These are phyloP conservation scores for Cyprinodon variegatus DNA, from an alignment of 2,113 vertebrate species.

Conservation along the genomic window DNA sequence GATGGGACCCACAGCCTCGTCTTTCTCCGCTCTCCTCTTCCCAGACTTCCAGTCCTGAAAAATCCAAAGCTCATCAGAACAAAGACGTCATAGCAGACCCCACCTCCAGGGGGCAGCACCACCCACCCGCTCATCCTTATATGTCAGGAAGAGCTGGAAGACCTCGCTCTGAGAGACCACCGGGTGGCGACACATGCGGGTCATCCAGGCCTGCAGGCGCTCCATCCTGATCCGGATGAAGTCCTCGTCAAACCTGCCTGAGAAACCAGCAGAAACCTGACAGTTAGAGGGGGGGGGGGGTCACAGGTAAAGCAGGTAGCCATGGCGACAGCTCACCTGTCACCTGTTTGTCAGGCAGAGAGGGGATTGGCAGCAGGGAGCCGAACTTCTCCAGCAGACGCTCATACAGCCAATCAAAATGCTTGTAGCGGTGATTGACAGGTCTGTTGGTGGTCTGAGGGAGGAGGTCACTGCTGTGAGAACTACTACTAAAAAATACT, in stretches of 20 bases:
- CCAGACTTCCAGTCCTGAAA: slow-evolving; percentile 93
- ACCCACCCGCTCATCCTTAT: slow-evolving; percentile 83
- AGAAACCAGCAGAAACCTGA: neutral
- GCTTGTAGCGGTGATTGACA: slow-evolving; percentile 97
- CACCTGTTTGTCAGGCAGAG: slow-evolving; percentile 94
- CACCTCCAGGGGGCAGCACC: neutral
- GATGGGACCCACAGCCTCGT: slow-evolving; percentile 89
- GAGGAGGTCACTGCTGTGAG: neutral
- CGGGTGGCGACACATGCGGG: slow-evolving; percentile 91
- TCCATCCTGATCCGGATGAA: slow-evolving; percentile 96
- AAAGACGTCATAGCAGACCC: neutral
- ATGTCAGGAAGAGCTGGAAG: slow-evolving; percentile 92
- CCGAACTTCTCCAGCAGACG: slow-evolving; percentile 92
- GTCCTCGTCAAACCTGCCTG: slow-evolving; percentile 93
- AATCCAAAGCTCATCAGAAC: slow-evolving; percentile 11
- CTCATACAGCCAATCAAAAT: slow-evolving; percentile 96
- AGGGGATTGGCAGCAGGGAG: slow-evolving; percentile 89
- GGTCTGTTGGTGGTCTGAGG: slow-evolving; percentile 89
- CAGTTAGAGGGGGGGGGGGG: neutral
- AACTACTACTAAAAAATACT: neutral
- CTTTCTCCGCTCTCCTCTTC: slow-evolving; percentile 92
- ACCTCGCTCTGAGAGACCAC: slow-evolving; percentile 90
- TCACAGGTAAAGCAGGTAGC: neutral
- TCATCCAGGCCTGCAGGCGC: slow-evolving; percentile 90
- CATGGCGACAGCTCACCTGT: slow-evolving; percentile 80